These are phyloP conservation scores for Actias luna DNA, from an alignment of 2,888 invertebrate species.

Conservation along the genomic window DNA sequence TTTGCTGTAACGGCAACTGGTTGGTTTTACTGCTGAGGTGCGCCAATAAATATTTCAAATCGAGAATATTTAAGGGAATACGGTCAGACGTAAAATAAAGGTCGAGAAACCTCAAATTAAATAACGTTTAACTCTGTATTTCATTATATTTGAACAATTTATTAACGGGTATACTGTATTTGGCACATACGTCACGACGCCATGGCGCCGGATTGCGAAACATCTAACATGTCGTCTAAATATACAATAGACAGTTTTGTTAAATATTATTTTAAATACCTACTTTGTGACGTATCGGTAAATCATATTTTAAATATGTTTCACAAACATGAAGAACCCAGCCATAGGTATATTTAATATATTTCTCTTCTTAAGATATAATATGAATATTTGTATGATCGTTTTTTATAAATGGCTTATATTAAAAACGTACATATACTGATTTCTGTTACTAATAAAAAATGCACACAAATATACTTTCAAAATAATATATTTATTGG, in stretches of 20 bases:
- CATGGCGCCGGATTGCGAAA: slow-evolving; percentile 31
- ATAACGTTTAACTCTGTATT: slow-evolving; percentile 2
- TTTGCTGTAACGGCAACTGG: too few species aligned
- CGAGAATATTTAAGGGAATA: too few species aligned
- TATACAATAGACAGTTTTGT: slow-evolving; percentile 28
- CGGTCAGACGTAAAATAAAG: slow-evolving; percentile 12
- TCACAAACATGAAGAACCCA: slow-evolving; percentile 13
- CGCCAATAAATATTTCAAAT: too few species aligned
- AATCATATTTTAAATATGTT: slow-evolving; percentile 22
- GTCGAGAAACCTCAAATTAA: slow-evolving; percentile 20
- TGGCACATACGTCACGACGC: slow-evolving; percentile 32
- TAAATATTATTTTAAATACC: slow-evolving; percentile 31
- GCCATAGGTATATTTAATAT: background rate
- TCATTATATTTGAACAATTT: slow-evolving; percentile 11
- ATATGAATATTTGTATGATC: background rate
- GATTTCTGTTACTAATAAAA: too few species aligned
- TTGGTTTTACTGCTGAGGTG: too few species aligned
- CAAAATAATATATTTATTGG: too few species aligned
- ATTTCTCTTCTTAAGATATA: too few species aligned
- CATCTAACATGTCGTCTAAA: slow-evolving; percentile 34
- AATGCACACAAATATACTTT: too few species aligned
- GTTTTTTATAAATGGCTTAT: too few species aligned
- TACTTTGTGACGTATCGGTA: slow-evolving; percentile 23
- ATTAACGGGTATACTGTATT: slow-evolving; percentile 18
- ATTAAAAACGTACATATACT: too few species aligned